Conservation (phyloP, 1,140 invertebrate genomes). For the Conus betulinus region DNA sequence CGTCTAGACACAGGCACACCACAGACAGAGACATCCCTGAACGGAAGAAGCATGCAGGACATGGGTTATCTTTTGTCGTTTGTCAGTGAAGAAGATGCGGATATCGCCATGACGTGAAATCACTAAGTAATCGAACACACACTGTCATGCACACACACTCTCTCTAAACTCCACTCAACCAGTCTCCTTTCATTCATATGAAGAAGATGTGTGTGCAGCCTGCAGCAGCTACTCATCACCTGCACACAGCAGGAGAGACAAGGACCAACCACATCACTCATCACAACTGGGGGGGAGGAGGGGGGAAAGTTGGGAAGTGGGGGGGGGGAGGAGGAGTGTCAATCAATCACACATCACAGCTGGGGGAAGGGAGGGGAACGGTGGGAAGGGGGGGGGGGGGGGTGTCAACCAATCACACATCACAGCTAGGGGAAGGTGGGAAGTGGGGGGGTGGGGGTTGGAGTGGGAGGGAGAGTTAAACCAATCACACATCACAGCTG, state of each 20-base stretch:
- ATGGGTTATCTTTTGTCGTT: not conserved
- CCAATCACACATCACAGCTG: not conserved
- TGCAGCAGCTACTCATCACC: not conserved
- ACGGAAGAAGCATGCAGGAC: too few species aligned
- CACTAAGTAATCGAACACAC: not conserved
- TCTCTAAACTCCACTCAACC: not conserved
- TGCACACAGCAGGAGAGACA: not conserved
- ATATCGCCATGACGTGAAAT: not conserved
- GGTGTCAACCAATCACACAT: not conserved
- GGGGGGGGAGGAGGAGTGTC: not conserved
- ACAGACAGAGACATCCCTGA: too few species aligned
- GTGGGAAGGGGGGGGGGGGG: not conserved
- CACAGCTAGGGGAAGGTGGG: not conserved
- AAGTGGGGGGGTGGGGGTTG: not conserved
- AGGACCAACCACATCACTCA: not conserved
- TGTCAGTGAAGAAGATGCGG: not conserved
- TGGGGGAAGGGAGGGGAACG: not conserved
- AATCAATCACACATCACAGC: not conserved
- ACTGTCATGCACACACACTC: not conserved
- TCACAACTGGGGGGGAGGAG: not conserved
- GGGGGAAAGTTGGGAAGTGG: not conserved
- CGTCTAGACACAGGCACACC: too few species aligned
- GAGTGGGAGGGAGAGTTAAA: not conserved
- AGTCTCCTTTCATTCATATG: not conserved
- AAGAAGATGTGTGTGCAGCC: not conserved